phyloP scores from a whole-genome alignment of 2,888 invertebrate species.

The Baronia brevicornis region DNA sequence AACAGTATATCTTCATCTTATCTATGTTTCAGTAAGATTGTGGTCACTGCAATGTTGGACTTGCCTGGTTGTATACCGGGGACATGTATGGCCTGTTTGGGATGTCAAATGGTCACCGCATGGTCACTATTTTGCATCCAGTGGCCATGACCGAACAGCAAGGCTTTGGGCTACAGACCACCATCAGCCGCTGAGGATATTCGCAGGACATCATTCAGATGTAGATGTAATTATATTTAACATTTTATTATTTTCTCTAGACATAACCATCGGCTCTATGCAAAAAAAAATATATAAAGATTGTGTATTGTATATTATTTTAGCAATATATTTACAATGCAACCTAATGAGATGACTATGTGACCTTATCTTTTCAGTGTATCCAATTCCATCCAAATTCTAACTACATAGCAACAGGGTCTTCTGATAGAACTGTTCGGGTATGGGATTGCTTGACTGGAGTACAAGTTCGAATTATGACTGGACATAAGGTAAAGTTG shows the following conservation, averaged over 20 bases:
- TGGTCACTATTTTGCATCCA: constrained; percentile 97
- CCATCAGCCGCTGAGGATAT: constrained; percentile 93
- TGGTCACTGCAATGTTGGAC: constrained; percentile 99
- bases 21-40: constrained; percentile 83
- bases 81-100: constrained; percentile 97
- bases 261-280: too few species aligned
- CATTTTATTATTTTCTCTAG: too few species aligned
- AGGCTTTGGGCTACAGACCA: constrained; percentile 98
- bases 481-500: constrained; percentile 91
- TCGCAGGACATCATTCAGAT: constrained; percentile 95
- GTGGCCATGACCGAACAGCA: constrained; percentile 94
- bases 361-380: constrained; percentile 76
- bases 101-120: constrained; percentile 96
- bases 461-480: constrained; percentile 94
- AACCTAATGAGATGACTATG: too few species aligned
- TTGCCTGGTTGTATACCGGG: constrained; percentile 95
- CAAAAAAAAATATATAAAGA: too few species aligned
- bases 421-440: constrained; percentile 94
- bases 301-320: too few species aligned
- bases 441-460: constrained; percentile 97
- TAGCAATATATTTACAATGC: too few species aligned
- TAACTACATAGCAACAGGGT: constrained; percentile 97
- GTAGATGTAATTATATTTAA: constrained; percentile 86
- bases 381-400: constrained; percentile 99
- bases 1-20: too few species aligned